A percentile compares a stretch with the other conserved stretches of the same genome.
phyloP scores from a whole-genome alignment of 1,140 invertebrate genomes.

The Tetragonula clypearis region DNA sequence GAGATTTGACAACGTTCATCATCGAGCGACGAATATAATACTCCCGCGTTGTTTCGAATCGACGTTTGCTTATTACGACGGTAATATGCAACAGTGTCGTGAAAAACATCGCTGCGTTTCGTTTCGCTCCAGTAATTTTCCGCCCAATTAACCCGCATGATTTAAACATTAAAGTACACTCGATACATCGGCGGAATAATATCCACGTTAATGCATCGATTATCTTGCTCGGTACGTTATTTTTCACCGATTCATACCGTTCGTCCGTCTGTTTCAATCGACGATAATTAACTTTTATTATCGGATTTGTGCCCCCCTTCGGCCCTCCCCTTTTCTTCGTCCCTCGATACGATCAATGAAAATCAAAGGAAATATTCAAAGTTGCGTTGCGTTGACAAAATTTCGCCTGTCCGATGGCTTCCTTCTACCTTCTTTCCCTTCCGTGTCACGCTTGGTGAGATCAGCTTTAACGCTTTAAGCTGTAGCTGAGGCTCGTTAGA shows the following conservation, averaged over 20 bases:
- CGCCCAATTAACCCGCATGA: background rate
- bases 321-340: background rate
- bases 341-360: background rate
- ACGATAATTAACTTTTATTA: background rate
- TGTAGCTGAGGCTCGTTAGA: conserved; percentile 63
- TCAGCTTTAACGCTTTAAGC: conserved; percentile 69
- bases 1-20: background rate
- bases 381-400: background rate
- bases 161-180: conserved; percentile 14
- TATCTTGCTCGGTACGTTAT: background rate
- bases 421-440: conserved; percentile 3
- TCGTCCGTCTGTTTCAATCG: background rate
- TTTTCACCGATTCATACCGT: background rate
- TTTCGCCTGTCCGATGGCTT: background rate
- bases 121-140: background rate
- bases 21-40: background rate
- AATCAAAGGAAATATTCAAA: background rate
- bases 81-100: background rate
- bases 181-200: background rate
- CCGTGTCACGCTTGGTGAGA: conserved; percentile 43
- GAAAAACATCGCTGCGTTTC: background rate
- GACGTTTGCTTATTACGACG: background rate
- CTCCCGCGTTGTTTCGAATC: background rate
- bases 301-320: no score
- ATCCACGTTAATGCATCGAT: background rate